Evolutionary conservation across 2,888 invertebrate species (phyloP).

Genomic region (Dexiosoma caninum): DNA sequence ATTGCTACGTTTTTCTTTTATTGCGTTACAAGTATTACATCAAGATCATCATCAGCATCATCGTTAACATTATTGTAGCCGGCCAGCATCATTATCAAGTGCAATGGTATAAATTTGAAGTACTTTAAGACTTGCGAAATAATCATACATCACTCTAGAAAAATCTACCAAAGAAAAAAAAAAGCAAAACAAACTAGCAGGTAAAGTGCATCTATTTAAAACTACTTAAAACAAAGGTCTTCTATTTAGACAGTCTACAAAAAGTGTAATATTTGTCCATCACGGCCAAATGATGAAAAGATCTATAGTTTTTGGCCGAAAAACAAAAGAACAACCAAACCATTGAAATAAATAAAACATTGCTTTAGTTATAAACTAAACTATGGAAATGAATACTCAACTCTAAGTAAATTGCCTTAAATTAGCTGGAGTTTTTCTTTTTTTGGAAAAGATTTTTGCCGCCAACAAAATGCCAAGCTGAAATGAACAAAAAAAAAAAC

Average conservation of each 20-base stretch:
- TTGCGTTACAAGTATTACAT: conserved; percentile 38
- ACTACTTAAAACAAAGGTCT: conserved; percentile 50
- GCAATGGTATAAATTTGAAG: conserved; percentile 56
- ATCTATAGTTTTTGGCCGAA: conserved; percentile 40
- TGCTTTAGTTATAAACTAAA: conserved; percentile 61
- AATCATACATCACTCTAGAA: conserved; percentile 23
- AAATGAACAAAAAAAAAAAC: neutral
- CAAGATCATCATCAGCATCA: conserved; percentile 47
- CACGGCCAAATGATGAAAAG: conserved; percentile 57
- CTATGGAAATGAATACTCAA: conserved; percentile 61
- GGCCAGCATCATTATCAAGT: conserved; percentile 58
- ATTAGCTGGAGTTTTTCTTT: conserved; percentile 67
- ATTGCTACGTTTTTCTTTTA: conserved; percentile 34
- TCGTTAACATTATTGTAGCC: neutral
- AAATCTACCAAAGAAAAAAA: neutral
- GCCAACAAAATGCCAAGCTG: conserved; percentile 54
- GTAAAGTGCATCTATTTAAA: conserved; percentile 51
- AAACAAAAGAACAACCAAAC: neutral
- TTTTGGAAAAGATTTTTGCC: conserved; percentile 67
- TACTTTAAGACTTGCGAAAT: conserved; percentile 52
- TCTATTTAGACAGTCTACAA: conserved; percentile 24
- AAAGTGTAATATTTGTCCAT: conserved; percentile 59
- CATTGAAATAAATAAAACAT: conserved; percentile 43
- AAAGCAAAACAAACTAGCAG: neutral
- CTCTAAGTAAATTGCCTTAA: conserved; percentile 75